These are phyloP conservation scores for Campoplex nolae DNA, from an alignment of 2,888 invertebrate species.

Conservation along the genomic window DNA sequence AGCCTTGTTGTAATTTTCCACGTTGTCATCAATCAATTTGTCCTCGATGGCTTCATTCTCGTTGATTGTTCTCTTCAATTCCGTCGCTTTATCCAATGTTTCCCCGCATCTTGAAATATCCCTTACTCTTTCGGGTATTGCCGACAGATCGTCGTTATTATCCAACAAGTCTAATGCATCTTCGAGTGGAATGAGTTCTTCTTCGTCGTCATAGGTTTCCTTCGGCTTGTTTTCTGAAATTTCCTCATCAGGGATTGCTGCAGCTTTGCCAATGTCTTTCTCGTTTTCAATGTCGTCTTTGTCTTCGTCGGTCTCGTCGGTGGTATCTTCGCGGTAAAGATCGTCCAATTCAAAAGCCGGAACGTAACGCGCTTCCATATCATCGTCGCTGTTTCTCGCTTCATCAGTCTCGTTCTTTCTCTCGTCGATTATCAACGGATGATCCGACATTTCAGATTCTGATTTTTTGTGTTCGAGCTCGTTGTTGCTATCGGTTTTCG, in stretches of 20 bases:
- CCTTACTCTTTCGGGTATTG: constrained; percentile 50
- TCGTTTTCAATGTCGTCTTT: constrained; percentile 46
- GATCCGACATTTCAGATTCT: constrained; percentile 81
- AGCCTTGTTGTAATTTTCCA: constrained; percentile 26
- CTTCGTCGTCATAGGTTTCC: constrained; percentile 39
- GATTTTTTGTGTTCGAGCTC: constrained; percentile 78
- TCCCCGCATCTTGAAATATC: constrained; percentile 16
- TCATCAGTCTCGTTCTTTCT: constrained; percentile 78
- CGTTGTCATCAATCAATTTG: constrained; percentile 14
- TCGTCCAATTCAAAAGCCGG: constrained; percentile 75
- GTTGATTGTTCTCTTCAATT: neutral
- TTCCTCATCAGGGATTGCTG: constrained; percentile 69
- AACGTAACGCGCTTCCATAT: constrained; percentile 77
- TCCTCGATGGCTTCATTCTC: constrained; percentile 13
- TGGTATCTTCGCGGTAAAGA: constrained; percentile 79
- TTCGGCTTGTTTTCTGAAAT: constrained; percentile 35
- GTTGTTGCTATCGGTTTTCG: constrained; percentile 68
- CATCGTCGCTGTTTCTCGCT: constrained; percentile 80
- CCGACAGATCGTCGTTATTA: constrained; percentile 70
- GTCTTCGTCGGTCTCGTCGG: constrained; percentile 78
- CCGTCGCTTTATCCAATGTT: constrained; percentile 2
- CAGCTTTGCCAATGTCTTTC: constrained; percentile 19
- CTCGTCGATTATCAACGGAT: constrained; percentile 81
- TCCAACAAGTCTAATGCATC: constrained; percentile 80
- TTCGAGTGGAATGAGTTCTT: constrained; percentile 79